These are phyloP conservation scores for Agelas oroides DNA, from an alignment of 37 sponge, comb jelly and placozoan species.

Conservation along the genomic window DNA sequence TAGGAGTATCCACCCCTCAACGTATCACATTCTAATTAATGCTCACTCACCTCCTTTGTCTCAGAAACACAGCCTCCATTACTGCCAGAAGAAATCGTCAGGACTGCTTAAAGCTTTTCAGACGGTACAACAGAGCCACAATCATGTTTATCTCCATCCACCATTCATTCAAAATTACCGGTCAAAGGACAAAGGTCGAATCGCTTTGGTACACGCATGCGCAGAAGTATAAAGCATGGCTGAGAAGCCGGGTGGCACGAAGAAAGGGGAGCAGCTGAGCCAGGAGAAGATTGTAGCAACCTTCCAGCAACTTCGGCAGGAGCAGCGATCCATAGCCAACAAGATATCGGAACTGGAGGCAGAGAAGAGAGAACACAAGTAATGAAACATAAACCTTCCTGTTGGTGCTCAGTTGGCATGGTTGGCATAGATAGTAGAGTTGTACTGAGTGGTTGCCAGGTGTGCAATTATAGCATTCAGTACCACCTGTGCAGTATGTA, in stretches of 20 bases:
- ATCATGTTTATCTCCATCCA: too few species aligned
- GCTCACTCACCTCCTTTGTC: not conserved
- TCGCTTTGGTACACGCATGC: slow-evolving; percentile 47
- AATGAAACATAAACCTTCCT: too few species aligned
- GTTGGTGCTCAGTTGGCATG: slow-evolving; percentile 12
- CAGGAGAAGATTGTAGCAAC: slow-evolving; percentile 65
- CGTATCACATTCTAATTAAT: not conserved
- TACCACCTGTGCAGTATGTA: too few species aligned
- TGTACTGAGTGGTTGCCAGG: too few species aligned
- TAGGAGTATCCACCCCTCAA: too few species aligned
- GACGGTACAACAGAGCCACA: too few species aligned
- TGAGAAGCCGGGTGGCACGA: not conserved
- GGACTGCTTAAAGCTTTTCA: too few species aligned
- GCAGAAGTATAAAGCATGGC: slow-evolving; percentile 53
- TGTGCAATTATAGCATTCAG: too few species aligned
- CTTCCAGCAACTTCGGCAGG: slow-evolving; percentile 85
- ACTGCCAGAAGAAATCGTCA: too few species aligned
- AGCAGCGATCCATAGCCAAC: slow-evolving; percentile 83
- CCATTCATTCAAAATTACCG: too few species aligned
- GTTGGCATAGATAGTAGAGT: not conserved
- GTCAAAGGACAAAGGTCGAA: too few species aligned
- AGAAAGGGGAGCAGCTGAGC: slow-evolving; percentile 35
- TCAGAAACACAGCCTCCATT: slow-evolving; percentile 27
- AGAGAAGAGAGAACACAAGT: slow-evolving; percentile 91
- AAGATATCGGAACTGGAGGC: slow-evolving; percentile 93